phyloP scores from a whole-genome alignment of 2,113 vertebrate species.

The Laticauda laticaudata region DNA sequence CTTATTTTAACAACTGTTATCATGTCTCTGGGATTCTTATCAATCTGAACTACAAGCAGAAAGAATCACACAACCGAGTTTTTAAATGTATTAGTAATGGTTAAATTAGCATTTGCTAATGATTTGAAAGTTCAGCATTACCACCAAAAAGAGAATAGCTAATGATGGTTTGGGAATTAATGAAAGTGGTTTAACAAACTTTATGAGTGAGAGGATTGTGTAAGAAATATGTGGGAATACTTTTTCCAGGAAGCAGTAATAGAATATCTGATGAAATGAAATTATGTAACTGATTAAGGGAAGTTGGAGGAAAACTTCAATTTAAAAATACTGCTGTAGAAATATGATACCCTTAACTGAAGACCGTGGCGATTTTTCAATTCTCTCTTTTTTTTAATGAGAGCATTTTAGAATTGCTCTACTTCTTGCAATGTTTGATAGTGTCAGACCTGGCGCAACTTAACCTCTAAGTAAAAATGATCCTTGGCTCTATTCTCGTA shows the following conservation, averaged over 20 bases:
- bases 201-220: not conserved
- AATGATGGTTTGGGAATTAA: slow-evolving; percentile 17
- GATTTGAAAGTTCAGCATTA: not conserved
- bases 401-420: not conserved
- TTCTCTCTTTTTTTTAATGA: not conserved
- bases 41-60: not conserved
- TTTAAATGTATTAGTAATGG: slow-evolving; percentile 12
- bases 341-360: not conserved
- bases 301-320: not conserved
- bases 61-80: not conserved
- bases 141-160: slow-evolving; percentile 14
- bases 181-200: slow-evolving; percentile 23
- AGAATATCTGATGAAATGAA: not conserved
- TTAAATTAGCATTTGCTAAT: slow-evolving; percentile 23
- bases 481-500: too few species aligned
- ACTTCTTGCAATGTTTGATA: not conserved
- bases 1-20: not conserved
- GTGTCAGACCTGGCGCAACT: not conserved
- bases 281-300: not conserved
- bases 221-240: not conserved
- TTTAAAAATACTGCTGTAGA: not conserved
- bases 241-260: not conserved
- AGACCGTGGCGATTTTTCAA: not conserved
- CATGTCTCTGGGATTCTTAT: slow-evolving; percentile 4
- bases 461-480: not conserved